Evolutionary conservation across 2,888 invertebrate species (phyloP), one percentile per base, ranked within the genome.

Genomic region (Tenthredo distinguenda): DNA sequence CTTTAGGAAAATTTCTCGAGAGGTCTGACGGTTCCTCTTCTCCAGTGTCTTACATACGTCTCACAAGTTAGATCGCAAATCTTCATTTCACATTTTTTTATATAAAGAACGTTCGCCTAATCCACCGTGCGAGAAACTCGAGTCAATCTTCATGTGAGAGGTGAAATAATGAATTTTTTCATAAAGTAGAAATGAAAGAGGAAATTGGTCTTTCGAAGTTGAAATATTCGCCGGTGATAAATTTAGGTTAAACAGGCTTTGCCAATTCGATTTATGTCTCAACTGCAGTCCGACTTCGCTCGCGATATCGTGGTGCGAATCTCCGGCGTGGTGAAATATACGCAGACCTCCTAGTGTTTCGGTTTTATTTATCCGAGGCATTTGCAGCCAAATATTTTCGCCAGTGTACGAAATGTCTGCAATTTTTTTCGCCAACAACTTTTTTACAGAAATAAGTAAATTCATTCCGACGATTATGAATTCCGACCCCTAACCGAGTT

Each of bases 191-290:
- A 18, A 81, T 21, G 62, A 55, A 31, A 62, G 50, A 81, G 81
- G 81, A 81, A 81, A 81, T 81, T 81, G 81, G 81, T 81, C 58
- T 62, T 58, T 81, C 81, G 81, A 62, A 81, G 81, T 81, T 81
- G 81, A 81, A 81, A 62, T 81, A 81, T 65, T 58, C n/a, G n/a
- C 37, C 81, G 40, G 62, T 81, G 62, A 21, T 81, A 62, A 81
- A 81, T 81, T 81, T 81, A 26, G 62, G 62, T 62, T 65, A 40
- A 81, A 81, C 81, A 81, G 62, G 81, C 81, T 81, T 62, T 81
- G 40, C 58, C 58, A 47, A 62, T 81, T 81, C 62, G 81, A 62
- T 81, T 81, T 81, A 81, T 62, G 81, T 81, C 40, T 81, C 62
- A 81, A 81, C 62, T 81, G 81, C 81, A 81, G 58, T 81, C 37